Conservation (phyloP, 2,888 invertebrate species). For the Eurytoma adleriae region DNA sequence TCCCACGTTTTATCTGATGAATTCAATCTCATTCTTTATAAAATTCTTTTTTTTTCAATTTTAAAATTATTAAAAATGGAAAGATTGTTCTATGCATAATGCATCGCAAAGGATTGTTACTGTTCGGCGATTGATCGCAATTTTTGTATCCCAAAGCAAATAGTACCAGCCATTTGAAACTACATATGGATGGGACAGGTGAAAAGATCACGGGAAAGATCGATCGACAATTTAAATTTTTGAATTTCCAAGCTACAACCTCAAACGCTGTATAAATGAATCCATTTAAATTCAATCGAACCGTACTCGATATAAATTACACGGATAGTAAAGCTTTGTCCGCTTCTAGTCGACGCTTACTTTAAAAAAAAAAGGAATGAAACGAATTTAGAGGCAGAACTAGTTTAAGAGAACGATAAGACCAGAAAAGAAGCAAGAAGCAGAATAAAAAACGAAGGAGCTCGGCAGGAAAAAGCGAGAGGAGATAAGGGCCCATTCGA, state of each 20-base stretch:
- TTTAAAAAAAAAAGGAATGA: slow-evolving; percentile 45
- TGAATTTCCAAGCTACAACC: neutral
- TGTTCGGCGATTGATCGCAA: too few species aligned
- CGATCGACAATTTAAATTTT: too few species aligned
- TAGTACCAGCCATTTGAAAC: too few species aligned
- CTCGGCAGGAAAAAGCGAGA: slow-evolving; percentile 8
- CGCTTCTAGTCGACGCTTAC: neutral
- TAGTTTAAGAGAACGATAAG: slow-evolving; percentile 39
- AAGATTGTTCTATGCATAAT: too few species aligned
- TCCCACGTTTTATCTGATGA: too few species aligned
- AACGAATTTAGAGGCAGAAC: slow-evolving; percentile 37
- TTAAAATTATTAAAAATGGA: too few species aligned
- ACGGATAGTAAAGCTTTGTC: slow-evolving; percentile 27
- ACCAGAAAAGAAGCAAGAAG: neutral
- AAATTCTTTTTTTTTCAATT: too few species aligned
- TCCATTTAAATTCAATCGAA: slow-evolving; percentile 51
- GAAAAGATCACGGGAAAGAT: too few species aligned
- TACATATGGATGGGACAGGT: too few species aligned
- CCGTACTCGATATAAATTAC: slow-evolving; percentile 48
- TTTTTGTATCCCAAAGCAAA: too few species aligned
- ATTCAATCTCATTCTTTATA: too few species aligned
- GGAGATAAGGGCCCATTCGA: slow-evolving; percentile 39
- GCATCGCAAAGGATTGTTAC: too few species aligned
- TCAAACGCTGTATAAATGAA: slow-evolving; percentile 22
- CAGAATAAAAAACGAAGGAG: neutral